Conservation (phyloP, 1,140 invertebrate genomes). For the Apis cerana region DNA sequence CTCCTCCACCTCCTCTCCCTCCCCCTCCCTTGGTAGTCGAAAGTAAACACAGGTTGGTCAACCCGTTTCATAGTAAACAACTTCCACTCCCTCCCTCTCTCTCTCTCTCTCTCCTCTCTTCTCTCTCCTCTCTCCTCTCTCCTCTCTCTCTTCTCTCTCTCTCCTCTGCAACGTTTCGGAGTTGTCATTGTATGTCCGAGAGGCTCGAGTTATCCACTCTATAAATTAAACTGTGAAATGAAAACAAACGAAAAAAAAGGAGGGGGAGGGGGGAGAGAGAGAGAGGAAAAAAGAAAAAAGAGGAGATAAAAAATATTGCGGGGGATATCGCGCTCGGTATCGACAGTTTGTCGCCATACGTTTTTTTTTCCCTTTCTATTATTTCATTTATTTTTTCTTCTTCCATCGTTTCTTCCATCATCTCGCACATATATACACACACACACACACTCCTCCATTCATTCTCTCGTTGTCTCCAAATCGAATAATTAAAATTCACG, state of each 20-base stretch:
- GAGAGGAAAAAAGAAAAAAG: no score
- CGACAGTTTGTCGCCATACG: conserved; percentile 18
- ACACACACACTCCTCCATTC: no score
- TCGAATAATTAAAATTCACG: conserved; percentile 35
- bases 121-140: no score
- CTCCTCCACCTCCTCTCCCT: no score
- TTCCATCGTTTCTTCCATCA: not conserved
- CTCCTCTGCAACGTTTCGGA: conserved; percentile 8
- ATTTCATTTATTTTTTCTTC: not conserved
- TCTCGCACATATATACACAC: not conserved
- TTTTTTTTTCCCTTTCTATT: not conserved
- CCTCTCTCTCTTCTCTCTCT: no score
- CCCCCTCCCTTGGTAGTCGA: not conserved
- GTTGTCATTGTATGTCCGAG: conserved; percentile 29
- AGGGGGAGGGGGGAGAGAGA: no score
- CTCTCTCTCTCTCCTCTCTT: no score
- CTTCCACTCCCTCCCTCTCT: conserved; percentile 1
- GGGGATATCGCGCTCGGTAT: conserved; percentile 14
- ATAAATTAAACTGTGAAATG: conserved; percentile 35
- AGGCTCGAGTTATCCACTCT: conserved; percentile 37
- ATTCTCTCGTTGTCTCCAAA: not conserved
- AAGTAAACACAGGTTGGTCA: conserved; percentile 43
- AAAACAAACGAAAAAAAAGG: not conserved
- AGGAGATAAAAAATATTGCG: not conserved
- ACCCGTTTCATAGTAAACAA: conserved; percentile 42